Evolutionary conservation across 2,113 vertebrate genomes (phyloP).

Genomic region (Echinops telfairi): DNA sequence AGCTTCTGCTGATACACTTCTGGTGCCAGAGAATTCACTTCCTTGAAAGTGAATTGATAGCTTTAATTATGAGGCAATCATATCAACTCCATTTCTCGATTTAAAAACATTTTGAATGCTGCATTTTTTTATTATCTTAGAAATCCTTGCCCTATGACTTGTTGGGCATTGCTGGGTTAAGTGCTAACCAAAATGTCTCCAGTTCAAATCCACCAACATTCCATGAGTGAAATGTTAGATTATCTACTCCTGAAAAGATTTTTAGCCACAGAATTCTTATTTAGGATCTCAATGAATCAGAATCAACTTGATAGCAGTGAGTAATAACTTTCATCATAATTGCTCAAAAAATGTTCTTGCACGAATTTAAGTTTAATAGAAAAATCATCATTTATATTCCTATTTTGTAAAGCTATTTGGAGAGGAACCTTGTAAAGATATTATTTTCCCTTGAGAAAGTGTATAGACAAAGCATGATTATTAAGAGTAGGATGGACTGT

Average conservation of each 20-base stretch:
- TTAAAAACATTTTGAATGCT: conserved; percentile 18
- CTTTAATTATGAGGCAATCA: neutral
- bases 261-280: too few species aligned
- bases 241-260: too few species aligned
- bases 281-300: too few species aligned
- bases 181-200: too few species aligned
- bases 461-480: conserved; percentile 6
- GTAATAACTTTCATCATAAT: too few species aligned
- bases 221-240: too few species aligned
- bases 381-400: neutral
- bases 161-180: neutral
- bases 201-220: too few species aligned
- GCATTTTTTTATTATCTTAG: conserved; percentile 20
- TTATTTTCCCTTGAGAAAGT: neutral
- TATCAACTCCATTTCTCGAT: conserved; percentile 2
- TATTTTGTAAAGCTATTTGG: conserved; percentile 22
- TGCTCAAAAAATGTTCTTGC: too few species aligned
- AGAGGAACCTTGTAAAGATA: neutral
- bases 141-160: conserved; percentile 6
- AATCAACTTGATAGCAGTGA: too few species aligned
- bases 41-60: neutral
- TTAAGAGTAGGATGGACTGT: neutral
- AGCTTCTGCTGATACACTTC: neutral
- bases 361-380: conserved; percentile 27
- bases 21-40: neutral